These are phyloP conservation scores for Salminus brasiliensis DNA, from an alignment of 2,113 vertebrate genomes.

Conservation along the genomic window DNA sequence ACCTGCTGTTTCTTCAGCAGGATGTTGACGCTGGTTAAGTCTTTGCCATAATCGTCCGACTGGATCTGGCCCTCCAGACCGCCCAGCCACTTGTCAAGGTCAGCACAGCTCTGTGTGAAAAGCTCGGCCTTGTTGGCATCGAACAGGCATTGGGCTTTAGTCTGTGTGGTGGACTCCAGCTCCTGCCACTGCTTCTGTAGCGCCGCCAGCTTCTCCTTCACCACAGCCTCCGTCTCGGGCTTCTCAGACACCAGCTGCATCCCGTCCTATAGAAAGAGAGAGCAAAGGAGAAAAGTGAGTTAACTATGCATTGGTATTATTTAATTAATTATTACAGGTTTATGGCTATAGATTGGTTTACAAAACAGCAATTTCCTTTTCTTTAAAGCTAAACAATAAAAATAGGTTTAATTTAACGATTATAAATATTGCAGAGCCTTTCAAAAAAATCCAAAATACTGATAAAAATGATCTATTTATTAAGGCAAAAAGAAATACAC, in stretches of 20 bases:
- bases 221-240: constrained; percentile 87
- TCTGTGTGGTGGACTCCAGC: constrained; percentile 93
- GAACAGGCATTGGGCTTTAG: constrained; percentile 94
- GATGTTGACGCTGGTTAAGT: constrained; percentile 96
- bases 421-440: no score
- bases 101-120: constrained; percentile 95
- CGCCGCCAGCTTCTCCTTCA: constrained; percentile 87
- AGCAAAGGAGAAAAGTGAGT: not conserved
- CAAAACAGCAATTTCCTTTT: no score
- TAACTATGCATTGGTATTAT: no score
- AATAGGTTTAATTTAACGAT: no score
- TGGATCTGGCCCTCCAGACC: constrained; percentile 94
- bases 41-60: constrained; percentile 94
- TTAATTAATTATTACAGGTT: no score
- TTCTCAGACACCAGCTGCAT: constrained; percentile 91
- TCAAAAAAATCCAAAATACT: no score
- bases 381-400: no score
- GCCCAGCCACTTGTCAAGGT: constrained; percentile 92
- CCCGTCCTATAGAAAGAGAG: constrained; percentile 78
- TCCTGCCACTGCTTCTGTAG: constrained; percentile 91
- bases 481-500: no score
- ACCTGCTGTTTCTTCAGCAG: constrained; percentile 97
- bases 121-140: constrained; percentile 97
- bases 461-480: no score
- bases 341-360: no score